Conservation (phyloP, 2,888 invertebrate species). For the Ochropleura plecta region DNA sequence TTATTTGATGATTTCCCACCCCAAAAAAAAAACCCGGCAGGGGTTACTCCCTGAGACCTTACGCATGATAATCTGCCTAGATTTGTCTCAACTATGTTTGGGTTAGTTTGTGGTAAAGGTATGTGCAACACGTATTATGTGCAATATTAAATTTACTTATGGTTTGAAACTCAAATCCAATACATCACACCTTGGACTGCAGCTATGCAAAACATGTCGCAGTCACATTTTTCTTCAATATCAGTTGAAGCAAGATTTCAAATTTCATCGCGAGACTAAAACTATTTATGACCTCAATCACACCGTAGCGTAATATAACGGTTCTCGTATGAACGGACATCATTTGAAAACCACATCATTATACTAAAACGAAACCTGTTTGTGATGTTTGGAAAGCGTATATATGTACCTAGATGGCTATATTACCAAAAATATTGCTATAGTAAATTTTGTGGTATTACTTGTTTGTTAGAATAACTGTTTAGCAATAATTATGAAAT, state of each 20-base stretch:
- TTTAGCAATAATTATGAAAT: no score
- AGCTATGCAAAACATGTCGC: neutral
- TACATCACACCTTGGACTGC: neutral
- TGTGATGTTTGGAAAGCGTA: constrained; percentile 13
- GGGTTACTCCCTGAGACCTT: no score
- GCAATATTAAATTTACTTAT: no score
- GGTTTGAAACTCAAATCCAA: neutral
- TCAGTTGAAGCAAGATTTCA: constrained; percentile 10
- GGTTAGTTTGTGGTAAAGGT: no score
- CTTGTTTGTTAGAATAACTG: no score
- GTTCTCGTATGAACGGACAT: neutral
- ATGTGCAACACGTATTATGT: no score
- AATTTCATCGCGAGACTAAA: constrained; percentile 13
- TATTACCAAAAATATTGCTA: neutral
- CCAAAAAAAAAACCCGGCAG: no score
- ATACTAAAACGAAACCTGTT: constrained; percentile 17
- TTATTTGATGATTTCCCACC: no score
- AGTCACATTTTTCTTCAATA: constrained; percentile 18
- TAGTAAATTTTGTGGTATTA: no score
- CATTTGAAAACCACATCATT: neutral
- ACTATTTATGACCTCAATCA: constrained; percentile 22
- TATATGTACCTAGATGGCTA: neutral
- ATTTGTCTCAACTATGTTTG: no score
- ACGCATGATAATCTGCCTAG: no score
- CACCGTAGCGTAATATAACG: constrained; percentile 23